Evolutionary conservation across 1,140 invertebrate species (phyloP).

Genomic region (Pomacea maculata): DNA sequence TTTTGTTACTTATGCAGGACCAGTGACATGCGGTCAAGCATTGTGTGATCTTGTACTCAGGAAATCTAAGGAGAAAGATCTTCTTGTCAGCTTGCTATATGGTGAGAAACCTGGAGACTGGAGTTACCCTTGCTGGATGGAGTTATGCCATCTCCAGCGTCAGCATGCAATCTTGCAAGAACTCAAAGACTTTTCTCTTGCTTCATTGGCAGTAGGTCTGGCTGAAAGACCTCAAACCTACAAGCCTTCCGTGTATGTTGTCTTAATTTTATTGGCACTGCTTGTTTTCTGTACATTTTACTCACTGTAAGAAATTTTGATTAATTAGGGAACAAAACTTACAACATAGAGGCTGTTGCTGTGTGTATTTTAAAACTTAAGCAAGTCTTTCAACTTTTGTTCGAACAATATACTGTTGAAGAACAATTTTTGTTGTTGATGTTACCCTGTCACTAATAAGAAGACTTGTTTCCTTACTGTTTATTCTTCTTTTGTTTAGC

Average conservation of each 20-base stretch:
- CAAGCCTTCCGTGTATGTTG: conserved; percentile 16
- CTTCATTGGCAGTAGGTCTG: conserved; percentile 47
- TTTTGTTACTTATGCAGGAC: conserved; percentile 25
- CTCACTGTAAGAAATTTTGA: no score
- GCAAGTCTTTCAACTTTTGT: no score
- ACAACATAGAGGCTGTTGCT: no score
- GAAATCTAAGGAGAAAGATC: conserved; percentile 42
- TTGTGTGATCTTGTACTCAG: conserved; percentile 37
- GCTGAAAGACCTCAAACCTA: conserved; percentile 45
- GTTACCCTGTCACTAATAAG: no score
- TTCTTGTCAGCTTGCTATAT: conserved; percentile 29
- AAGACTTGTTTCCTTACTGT: no score
- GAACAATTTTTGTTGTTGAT: no score
- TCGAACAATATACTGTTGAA: no score
- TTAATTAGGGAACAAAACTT: no score
- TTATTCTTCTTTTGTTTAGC: conserved; percentile 18
- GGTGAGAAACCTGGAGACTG: conserved; percentile 17
- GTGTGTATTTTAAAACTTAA: no score
- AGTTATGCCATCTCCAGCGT: conserved; percentile 38
- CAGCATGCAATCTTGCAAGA: conserved; percentile 33
- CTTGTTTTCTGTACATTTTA: no score
- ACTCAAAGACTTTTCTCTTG: conserved; percentile 31
- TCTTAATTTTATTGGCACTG: no score
- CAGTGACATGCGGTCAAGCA: conserved; percentile 36
- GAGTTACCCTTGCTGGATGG: conserved; percentile 15